phyloP scores from a whole-genome alignment of 2,797 vertebrate species.

The Notolabrus celidotus region DNA sequence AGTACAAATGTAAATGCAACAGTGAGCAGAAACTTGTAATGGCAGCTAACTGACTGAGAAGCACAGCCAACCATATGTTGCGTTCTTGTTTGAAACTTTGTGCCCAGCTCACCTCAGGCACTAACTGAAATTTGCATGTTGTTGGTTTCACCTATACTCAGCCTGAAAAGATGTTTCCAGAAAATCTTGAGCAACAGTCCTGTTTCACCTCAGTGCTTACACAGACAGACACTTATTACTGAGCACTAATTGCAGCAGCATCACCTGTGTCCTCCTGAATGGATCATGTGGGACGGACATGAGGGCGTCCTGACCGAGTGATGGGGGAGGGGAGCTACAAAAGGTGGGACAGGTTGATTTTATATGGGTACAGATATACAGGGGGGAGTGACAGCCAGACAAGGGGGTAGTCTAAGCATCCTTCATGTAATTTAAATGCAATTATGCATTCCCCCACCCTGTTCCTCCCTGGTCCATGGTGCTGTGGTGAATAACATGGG shows the following conservation, averaged over 20 bases:
- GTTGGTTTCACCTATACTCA: too few species aligned
- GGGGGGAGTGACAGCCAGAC: conserved; percentile 63
- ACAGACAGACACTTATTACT: conserved; percentile 27
- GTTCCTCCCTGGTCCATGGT: conserved; percentile 34
- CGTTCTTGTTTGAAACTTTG: too few species aligned
- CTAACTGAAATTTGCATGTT: too few species aligned
- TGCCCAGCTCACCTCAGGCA: too few species aligned
- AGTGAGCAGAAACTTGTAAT: too few species aligned
- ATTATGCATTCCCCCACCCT: conserved; percentile 68
- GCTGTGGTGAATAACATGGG: conserved; percentile 65
- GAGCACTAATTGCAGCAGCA: conserved; percentile 49
- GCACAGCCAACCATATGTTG: too few species aligned
- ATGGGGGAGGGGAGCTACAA: conserved; percentile 47
- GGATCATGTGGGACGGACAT: conserved; percentile 23
- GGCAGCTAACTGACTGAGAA: too few species aligned
- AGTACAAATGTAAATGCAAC: too few species aligned
- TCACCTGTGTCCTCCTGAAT: conserved; percentile 16
- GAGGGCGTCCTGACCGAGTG: conserved; percentile 26
- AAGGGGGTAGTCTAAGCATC: conserved; percentile 65
- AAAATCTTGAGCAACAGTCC: too few species aligned
- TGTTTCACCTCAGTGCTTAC: background rate
- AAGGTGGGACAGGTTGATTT: conserved; percentile 54
- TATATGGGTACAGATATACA: conserved; percentile 58
- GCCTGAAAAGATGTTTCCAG: too few species aligned
- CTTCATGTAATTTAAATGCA: conserved; percentile 84